Percentiles rank a stretch among this genome's conserved stretches.
Evolutionary conservation across 2,113 vertebrate species (phyloP).

Genomic region (Ondatra zibethicus): DNA sequence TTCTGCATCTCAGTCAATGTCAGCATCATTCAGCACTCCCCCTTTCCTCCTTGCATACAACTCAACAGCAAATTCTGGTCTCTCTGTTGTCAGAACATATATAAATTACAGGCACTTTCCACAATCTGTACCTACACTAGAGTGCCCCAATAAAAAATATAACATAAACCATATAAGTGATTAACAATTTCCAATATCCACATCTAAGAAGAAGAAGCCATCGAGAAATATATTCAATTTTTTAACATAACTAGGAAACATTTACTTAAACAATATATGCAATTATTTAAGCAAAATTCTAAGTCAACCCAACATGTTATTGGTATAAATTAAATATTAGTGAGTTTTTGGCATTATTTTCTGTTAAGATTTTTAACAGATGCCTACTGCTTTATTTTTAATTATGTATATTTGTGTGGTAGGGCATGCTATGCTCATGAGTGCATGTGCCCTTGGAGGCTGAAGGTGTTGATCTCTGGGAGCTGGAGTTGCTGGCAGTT

Average conservation of each 20-base stretch:
- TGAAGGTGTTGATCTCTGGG: background rate
- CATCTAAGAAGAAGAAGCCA: no score
- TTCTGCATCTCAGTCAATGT: slow-evolving; percentile 3
- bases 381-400: background rate
- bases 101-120: background rate
- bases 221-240: background rate
- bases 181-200: no score
- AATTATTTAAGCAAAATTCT: slow-evolving; percentile 21
- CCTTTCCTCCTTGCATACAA: background rate
- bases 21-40: background rate
- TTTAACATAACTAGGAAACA: background rate
- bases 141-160: background rate
- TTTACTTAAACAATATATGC: background rate
- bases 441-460: background rate
- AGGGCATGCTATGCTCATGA: background rate
- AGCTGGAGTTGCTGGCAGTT: background rate
- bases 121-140: background rate
- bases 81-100: background rate
- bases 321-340: slow-evolving; percentile 23
- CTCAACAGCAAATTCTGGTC: background rate
- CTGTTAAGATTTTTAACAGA: background rate
- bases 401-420: background rate
- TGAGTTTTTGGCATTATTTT: background rate
- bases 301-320: background rate
- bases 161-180: background rate